Evolutionary conservation across 2,888 invertebrate genomes (phyloP), one percentile per base, ranked within the genome.

Genomic region (Macaria notata): DNA sequence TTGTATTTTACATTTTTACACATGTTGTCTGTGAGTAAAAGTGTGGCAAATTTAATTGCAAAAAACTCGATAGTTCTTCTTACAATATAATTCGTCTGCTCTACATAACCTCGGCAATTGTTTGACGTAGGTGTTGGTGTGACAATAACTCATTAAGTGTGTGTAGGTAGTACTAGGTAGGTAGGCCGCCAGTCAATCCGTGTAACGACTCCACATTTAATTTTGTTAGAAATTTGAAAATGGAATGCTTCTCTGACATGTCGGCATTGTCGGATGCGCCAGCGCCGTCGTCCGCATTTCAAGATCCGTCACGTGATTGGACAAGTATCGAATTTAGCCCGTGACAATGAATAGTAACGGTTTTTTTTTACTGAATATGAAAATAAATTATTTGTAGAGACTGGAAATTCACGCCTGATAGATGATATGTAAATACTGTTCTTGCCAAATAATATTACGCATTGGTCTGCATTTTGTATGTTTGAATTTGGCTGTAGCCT

Each of bases 261-360:
- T 69, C 59, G 53, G 64, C 62, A 67, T 66, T 70, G 70, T 70
- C 72, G 74, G 72, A 73, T 74, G 73, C 72, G 73, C 66, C 68
- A 68, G 72, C 71, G 73, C 64, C 64, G 43, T 33, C 65, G 56
- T 64, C 70, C 74, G 73, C 76, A 79, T 78, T 80, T 79, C 78
- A 76, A 75, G 78, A 85, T 87, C 79, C 81, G 85, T 86, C 87
- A 83, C 81, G 76, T 80, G 80, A 82, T 85, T 84, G 83, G 78
- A 79, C 74, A 68, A 69, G 78, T 83, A 84, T 85, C 82, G 73
- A 73, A 79, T 83, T 84, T 80, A 79, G 75, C 75, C 71, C 65
- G 63, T 68, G 74, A 75, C 70, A 73, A 71, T 73, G 59, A 54
- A 53, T 50, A 62, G 31, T 19, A 19, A 44, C 50, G 43, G 62